Conservation (phyloP, 1,140 invertebrate species). For the Akabosia matsudoensis region DNA sequence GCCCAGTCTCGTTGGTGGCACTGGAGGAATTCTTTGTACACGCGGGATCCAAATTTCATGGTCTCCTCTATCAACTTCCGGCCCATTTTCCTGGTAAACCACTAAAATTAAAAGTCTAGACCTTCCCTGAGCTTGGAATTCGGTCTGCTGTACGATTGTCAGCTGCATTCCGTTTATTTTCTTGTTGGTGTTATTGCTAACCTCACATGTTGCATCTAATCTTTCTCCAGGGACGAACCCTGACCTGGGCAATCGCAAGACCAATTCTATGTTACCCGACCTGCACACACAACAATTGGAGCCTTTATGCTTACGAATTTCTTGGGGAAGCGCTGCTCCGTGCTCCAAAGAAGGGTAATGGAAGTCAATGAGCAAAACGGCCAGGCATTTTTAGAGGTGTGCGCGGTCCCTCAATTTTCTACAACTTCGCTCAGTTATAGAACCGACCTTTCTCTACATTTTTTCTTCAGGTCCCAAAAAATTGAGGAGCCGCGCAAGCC, state of each 20-base stretch:
- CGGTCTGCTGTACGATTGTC: slow-evolving; percentile 20
- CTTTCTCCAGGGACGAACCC: slow-evolving; percentile 35
- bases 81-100: slow-evolving; percentile 6
- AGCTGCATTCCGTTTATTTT: slow-evolving; percentile 16
- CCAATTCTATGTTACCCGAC: slow-evolving; percentile 30
- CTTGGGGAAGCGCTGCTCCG: neutral
- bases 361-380: too few relatives aligned
- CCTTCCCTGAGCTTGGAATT: slow-evolving; percentile 30
- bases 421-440: too few relatives aligned
- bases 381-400: too few relatives aligned
- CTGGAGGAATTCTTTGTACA: slow-evolving; percentile 21
- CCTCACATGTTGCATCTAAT: slow-evolving; percentile 3
- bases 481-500: too few relatives aligned
- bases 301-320: slow-evolving; percentile 20
- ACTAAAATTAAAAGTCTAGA: neutral
- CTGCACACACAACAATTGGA: slow-evolving; percentile 29
- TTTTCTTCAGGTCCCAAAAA: too few relatives aligned
- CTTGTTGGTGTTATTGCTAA: slow-evolving; percentile 25
- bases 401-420: too few relatives aligned
- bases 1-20: slow-evolving; percentile 31
- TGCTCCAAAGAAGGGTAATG: too few relatives aligned
- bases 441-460: too few relatives aligned
- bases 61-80: slow-evolving; percentile 16
- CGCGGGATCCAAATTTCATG: slow-evolving; percentile 19
- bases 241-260: slow-evolving; percentile 7